Conservation (phyloP, 2,888 invertebrate species). For the Sinotaia quadrata region DNA sequence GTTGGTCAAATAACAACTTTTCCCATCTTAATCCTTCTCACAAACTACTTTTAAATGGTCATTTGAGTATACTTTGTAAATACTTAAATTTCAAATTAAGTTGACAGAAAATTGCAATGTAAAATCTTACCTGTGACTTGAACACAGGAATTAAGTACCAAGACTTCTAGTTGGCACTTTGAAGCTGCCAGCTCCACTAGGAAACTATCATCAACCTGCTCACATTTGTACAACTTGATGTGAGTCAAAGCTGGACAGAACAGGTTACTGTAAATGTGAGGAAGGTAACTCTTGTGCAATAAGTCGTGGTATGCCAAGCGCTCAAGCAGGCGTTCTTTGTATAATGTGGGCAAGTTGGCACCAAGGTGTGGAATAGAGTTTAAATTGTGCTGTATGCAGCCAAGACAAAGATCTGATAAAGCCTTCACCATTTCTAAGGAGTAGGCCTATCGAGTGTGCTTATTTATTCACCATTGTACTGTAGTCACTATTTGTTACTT, state of each 20-base stretch:
- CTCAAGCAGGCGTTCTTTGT: conserved; percentile 63
- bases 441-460: neutral
- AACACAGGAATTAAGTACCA: conserved; percentile 53
- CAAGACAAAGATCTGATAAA: conserved; percentile 59
- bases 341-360: conserved; percentile 53
- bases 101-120: no score
- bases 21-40: no score
- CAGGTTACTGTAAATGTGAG: conserved; percentile 52
- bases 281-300: conserved; percentile 48
- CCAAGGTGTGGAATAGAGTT: conserved; percentile 52
- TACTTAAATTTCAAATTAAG: no score
- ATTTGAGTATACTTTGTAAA: no score
- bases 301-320: conserved; percentile 59
- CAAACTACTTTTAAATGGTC: no score
- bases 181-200: conserved; percentile 47
- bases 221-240: conserved; percentile 58
- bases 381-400: conserved; percentile 53
- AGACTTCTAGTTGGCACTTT: conserved; percentile 50
- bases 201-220: conserved; percentile 57
- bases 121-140: conserved; percentile 60
- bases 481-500: neutral
- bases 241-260: conserved; percentile 48
- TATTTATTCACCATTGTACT: neutral
- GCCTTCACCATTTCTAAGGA: conserved; percentile 63
- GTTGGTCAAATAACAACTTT: no score